These are phyloP conservation scores for Drosophila bocki DNA, from an alignment of 1,140 invertebrate species.

Conservation along the genomic window DNA sequence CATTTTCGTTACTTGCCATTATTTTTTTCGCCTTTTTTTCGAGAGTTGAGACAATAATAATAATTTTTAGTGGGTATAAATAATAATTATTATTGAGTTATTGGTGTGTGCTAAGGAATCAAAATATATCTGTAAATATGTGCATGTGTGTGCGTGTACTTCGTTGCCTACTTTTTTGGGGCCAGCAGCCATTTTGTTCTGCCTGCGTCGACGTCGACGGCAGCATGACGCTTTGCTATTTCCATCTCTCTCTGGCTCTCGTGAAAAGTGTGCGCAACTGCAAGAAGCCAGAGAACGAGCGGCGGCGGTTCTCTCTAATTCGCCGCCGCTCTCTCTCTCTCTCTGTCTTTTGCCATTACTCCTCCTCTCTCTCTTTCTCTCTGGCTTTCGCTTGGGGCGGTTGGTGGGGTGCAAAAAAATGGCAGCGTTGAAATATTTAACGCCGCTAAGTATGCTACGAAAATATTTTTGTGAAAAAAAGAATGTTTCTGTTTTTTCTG, in stretches of 20 bases:
- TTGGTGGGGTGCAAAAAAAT: slow-evolving; percentile 46
- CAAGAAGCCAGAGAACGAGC: slow-evolving; percentile 24
- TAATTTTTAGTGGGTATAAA: not conserved
- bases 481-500: slow-evolving; percentile 3
- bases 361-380: not conserved
- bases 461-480: slow-evolving; percentile 55
- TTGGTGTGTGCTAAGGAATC: not conserved
- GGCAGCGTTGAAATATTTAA: slow-evolving; percentile 81
- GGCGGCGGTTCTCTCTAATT: slow-evolving; percentile 25
- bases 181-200: slow-evolving; percentile 52
- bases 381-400: slow-evolving; percentile 4
- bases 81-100: slow-evolving; percentile 29
- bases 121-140: not conserved
- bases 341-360: slow-evolving; percentile 15
- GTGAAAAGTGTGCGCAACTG: slow-evolving; percentile 55
- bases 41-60: not conserved
- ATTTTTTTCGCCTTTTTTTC: not conserved
- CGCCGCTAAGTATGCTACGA: slow-evolving; percentile 79
- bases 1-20: not conserved
- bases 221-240: slow-evolving; percentile 26
- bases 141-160: not conserved
- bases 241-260: slow-evolving; percentile 25
- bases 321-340: slow-evolving; percentile 23
- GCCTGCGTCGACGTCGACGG: slow-evolving; percentile 42
- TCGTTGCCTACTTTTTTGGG: slow-evolving; percentile 64